Evolutionary conservation across 2,888 invertebrate genomes (phyloP), one percentile per base, ranked within the genome.

Genomic region (Apotomis betuletana): DNA sequence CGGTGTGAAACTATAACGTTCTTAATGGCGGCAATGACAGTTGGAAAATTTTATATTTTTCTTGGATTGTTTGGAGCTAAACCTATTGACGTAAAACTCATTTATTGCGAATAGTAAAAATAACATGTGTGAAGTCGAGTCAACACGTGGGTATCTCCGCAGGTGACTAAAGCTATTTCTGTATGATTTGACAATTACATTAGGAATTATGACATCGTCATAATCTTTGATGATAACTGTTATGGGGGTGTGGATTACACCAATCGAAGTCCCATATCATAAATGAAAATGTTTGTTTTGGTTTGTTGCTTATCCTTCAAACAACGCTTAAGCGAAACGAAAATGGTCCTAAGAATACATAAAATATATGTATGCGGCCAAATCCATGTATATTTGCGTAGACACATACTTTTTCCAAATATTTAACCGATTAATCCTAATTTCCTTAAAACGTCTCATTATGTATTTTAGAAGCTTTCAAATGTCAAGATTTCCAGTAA

Each of bases 241-340:
- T 8, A 64, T n/a, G 65, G 57, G 65, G 65, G 57, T 65, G 65
- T 65, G 57, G n/a, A n/a, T n/a, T n/a, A n/a, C n/a, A 57, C 65
- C 36, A 63, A 12, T 41, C n/a, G 51, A 8, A 38, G 13, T 52
- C 8, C 41, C 41, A 41, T 41, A 4, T 41, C 5, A 41, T 41
- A 6, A 6, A 41, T 41, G 41, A 5, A 6, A 41, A 41, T 6
- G 41, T 5, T 5, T 41, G 3, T 41, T 41, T 41, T 41, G 3
- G 1, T 41, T 41, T 41, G 6, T 2, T 41, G 41, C 1, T 41
- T 41, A 6, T 41, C 41, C 5, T 41, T 41, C 6, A 41, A 5
- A 41, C 41, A 41, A 41, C 41, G 6, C 41, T 0, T 41, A 41
- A 6, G 41, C 0, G n/a, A n/a, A 15, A 15, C 27, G 27, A 41